Evolutionary conservation across 2,888 invertebrate genomes (phyloP).

Genomic region (Thelaira solivaga): DNA sequence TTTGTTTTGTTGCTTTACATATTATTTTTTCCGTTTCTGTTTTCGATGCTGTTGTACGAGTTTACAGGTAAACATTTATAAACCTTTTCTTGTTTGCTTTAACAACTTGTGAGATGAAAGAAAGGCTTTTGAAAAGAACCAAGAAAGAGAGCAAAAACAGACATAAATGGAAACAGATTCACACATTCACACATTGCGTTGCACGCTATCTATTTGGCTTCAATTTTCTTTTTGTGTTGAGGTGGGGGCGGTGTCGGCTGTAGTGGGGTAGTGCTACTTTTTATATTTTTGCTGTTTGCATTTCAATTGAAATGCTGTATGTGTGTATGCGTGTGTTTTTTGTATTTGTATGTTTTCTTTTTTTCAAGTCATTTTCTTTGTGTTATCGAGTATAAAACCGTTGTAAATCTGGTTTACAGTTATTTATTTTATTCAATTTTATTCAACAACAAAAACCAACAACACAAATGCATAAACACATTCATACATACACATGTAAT

Average conservation of each 20-base stretch:
- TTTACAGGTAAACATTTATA: slow-evolving; percentile 49
- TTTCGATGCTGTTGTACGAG: slow-evolving; percentile 6
- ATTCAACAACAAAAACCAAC: slow-evolving; percentile 38
- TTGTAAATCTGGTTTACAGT: slow-evolving; percentile 59
- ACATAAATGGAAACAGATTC: neutral
- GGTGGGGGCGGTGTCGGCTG: neutral
- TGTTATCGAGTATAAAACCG: slow-evolving; percentile 47
- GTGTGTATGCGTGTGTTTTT: no score
- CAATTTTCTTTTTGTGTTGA: slow-evolving; percentile 30
- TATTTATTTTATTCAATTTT: slow-evolving; percentile 60
- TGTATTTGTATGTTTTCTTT: no score
- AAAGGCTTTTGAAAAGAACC: slow-evolving; percentile 32
- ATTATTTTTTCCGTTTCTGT: slow-evolving; percentile 3
- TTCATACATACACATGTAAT: neutral
- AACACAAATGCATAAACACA: neutral
- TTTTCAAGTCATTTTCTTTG: slow-evolving; percentile 44
- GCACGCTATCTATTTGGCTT: slow-evolving; percentile 35
- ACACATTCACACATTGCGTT: slow-evolving; percentile 12
- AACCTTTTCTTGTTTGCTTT: slow-evolving; percentile 46
- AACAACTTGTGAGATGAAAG: slow-evolving; percentile 55
- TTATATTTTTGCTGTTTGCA: slow-evolving; percentile 42
- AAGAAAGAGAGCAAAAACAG: slow-evolving; percentile 24
- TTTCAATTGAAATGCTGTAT: slow-evolving; percentile 49
- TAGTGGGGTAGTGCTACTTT: slow-evolving; percentile 17
- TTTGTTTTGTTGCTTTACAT: slow-evolving; percentile 5